Percentiles rank a stretch among this genome's conserved stretches.
phyloP scores from a whole-genome alignment of 2,113 vertebrate genomes.

The Toxotes chatareus region DNA sequence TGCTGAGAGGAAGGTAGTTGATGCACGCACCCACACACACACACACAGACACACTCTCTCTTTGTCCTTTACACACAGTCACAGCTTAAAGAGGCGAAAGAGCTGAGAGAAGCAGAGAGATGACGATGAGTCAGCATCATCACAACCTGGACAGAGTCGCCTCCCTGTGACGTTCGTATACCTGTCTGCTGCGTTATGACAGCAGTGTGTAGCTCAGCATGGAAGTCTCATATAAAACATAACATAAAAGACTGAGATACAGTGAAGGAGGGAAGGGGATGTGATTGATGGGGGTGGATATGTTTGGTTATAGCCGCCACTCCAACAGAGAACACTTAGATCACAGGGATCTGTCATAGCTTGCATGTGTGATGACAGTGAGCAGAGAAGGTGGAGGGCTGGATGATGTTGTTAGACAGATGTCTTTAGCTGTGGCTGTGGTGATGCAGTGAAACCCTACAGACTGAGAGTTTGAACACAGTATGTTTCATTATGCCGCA shows the following conservation, averaged over 20 bases:
- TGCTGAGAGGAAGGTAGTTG: not conserved
- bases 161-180: constrained; percentile 12
- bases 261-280: not conserved
- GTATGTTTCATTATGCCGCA: too few relatives aligned
- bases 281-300: not conserved
- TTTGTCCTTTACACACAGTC: constrained; percentile 2
- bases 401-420: not conserved
- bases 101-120: constrained; percentile 24
- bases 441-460: constrained; percentile 7
- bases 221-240: not conserved
- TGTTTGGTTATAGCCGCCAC: not conserved
- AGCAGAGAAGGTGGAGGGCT: not conserved
- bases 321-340: constrained; percentile 6
- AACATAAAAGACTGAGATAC: not conserved
- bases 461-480: not conserved
- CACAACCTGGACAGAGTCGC: constrained; percentile 27
- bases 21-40: not conserved
- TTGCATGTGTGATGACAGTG: not conserved
- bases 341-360: not conserved
- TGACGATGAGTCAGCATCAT: constrained; percentile 68
- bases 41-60: not conserved
- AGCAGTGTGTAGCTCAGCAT: not conserved
- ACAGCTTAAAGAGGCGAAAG: constrained; percentile 12
- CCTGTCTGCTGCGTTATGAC: not conserved
- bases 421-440: not conserved